These are phyloP conservation scores for Okamejei kenojei DNA, from an alignment of 2,797 vertebrate genomes.

Conservation along the genomic window DNA sequence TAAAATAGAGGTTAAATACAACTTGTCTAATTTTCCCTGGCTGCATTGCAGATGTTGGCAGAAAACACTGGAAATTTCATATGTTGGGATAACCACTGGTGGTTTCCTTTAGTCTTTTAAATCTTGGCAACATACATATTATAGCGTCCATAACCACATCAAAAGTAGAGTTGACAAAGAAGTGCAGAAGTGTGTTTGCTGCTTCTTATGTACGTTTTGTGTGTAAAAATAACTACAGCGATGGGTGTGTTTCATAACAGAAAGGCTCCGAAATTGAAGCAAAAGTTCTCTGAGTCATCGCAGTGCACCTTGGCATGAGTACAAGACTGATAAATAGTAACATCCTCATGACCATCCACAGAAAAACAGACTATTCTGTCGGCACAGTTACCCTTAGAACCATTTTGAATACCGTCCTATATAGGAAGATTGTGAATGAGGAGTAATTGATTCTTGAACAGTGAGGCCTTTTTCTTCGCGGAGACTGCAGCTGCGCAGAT, in stretches of 20 bases:
- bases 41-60: not conserved
- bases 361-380: conserved; percentile 54
- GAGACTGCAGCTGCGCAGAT: conserved; percentile 59
- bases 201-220: conserved; percentile 67
- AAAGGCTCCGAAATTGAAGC: conserved; percentile 60
- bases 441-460: conserved; percentile 62
- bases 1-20: not conserved
- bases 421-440: conserved; percentile 52
- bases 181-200: conserved; percentile 58
- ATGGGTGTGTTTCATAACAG: conserved; percentile 60
- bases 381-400: conserved; percentile 57
- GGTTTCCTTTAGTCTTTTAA: not conserved
- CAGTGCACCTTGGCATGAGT: conserved; percentile 56
- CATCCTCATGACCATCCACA: conserved; percentile 54
- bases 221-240: conserved; percentile 62
- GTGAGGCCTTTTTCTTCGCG: conserved; percentile 51
- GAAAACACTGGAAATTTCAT: not conserved
- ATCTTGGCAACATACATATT: not conserved
- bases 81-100: no score
- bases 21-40: not conserved
- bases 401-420: conserved; percentile 60
- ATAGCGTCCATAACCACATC: conserved; percentile 54
- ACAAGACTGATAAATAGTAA: conserved; percentile 60
- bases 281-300: conserved; percentile 58
- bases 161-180: conserved; percentile 58